A percentile compares a stretch with the other conserved stretches of the same genome.
Conservation (phyloP, 2,797 vertebrate species). For the Sternotherus odoratus region DNA sequence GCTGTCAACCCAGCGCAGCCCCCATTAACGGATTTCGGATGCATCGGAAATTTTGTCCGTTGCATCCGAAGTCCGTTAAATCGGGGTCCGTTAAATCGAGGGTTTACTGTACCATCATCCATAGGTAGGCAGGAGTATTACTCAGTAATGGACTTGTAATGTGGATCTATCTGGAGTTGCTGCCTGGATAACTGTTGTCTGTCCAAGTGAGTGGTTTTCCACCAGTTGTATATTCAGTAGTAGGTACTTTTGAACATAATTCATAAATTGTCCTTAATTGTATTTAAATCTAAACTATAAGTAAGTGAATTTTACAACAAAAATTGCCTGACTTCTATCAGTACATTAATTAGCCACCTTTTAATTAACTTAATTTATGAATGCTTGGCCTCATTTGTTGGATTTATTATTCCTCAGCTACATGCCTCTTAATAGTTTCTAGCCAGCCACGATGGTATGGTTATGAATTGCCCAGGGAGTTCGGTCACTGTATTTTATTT, state of each 20-base stretch:
- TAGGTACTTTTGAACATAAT: slow-evolving; percentile 31
- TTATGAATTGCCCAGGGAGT: slow-evolving; percentile 19
- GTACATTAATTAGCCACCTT: slow-evolving; percentile 5
- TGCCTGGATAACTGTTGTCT: neutral
- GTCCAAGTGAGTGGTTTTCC: slow-evolving; percentile 14
- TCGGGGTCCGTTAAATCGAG: too few relatives aligned
- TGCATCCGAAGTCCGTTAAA: too few relatives aligned
- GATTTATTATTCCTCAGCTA: slow-evolving; percentile 1
- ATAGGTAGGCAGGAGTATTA: neutral
- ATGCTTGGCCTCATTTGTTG: slow-evolving; percentile 14
- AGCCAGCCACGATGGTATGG: neutral
- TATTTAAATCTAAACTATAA: neutral
- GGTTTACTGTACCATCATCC: too few relatives aligned
- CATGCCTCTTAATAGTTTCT: neutral
- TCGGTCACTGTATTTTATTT: neutral
- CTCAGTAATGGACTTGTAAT: neutral
- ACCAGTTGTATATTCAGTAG: neutral
- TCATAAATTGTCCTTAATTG: slow-evolving; percentile 25
- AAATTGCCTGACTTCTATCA: slow-evolving; percentile 11
- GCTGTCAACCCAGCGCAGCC: too few relatives aligned
- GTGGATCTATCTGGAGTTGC: slow-evolving; percentile 21
- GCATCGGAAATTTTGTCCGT: too few relatives aligned
- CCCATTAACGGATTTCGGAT: too few relatives aligned
- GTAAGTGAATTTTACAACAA: slow-evolving; percentile 19
- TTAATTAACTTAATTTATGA: slow-evolving; percentile 42